Evolutionary conservation across 2,888 invertebrate species (phyloP).

Genomic region (Agriotes lineatus): DNA sequence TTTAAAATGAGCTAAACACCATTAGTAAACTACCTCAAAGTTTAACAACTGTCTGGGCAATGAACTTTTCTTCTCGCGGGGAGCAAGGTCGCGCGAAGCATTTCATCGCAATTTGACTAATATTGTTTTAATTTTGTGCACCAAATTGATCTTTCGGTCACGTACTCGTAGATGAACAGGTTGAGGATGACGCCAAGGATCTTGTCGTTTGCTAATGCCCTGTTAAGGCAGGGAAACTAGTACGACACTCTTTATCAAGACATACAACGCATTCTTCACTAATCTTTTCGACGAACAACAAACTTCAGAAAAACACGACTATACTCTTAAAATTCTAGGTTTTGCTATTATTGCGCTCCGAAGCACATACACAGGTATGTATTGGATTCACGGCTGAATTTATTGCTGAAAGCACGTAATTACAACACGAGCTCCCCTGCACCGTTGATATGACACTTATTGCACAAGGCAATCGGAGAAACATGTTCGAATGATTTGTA

Average conservation of each 20-base stretch:
- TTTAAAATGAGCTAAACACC: constrained; percentile 18
- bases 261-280: constrained; percentile 34
- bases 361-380: too few relatives aligned
- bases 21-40: constrained; percentile 33
- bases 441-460: not conserved
- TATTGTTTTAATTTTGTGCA: constrained; percentile 38
- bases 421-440: not conserved
- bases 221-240: constrained; percentile 15
- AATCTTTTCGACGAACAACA: constrained; percentile 36
- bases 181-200: constrained; percentile 3
- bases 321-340: constrained; percentile 35
- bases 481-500: too few relatives aligned
- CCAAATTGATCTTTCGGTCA: constrained; percentile 14
- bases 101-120: constrained; percentile 20
- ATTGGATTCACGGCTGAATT: not conserved
- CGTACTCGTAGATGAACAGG: constrained; percentile 3
- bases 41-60: constrained; percentile 29
- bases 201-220: constrained; percentile 3
- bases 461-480: too few relatives aligned
- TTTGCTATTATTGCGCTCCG: constrained; percentile 8
- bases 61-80: constrained; percentile 34
- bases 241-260: constrained; percentile 17
- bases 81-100: constrained; percentile 24
- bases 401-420: not conserved
- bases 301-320: constrained; percentile 33